Evolutionary conservation across 2,113 vertebrate genomes (phyloP).

Genomic region (Plestiodon gilberti): DNA sequence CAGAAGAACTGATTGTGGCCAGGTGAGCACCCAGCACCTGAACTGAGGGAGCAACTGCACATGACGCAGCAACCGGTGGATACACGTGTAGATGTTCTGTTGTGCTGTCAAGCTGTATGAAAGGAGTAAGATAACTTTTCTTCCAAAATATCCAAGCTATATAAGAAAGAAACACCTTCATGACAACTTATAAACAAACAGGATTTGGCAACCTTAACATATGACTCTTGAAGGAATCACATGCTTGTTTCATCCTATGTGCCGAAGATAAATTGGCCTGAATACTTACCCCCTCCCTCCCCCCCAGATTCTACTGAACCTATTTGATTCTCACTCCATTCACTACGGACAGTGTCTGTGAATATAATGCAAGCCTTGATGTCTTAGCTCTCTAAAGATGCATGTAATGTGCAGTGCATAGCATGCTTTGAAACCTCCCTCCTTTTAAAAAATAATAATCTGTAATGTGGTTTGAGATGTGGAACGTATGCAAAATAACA

Average conservation of each 20-base stretch:
- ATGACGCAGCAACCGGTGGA: not conserved
- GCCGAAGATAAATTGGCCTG: not conserved
- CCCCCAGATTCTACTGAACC: not conserved
- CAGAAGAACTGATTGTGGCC: not conserved
- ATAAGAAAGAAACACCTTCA: not conserved
- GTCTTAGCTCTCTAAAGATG: not conserved
- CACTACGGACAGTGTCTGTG: too few relatives aligned
- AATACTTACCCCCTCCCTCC: not conserved
- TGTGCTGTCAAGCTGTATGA: too few relatives aligned
- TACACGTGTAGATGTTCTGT: too few relatives aligned
- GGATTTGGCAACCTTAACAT: not conserved
- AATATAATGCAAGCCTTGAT: not conserved
- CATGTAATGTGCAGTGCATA: not conserved
- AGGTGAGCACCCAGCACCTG: not conserved
- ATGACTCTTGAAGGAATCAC: not conserved
- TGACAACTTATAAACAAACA: not conserved
- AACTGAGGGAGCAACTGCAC: not conserved
- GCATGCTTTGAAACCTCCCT: not conserved
- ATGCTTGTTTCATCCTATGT: not conserved
- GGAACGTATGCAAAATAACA: not conserved
- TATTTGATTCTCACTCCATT: not conserved
- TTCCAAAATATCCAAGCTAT: not conserved
- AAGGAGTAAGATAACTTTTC: not conserved
- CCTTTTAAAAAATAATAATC: not conserved
- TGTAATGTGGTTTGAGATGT: not conserved